Evolutionary conservation across 64 coral and sea anemone species (phyloP).

Genomic region (Montipora cactus): DNA sequence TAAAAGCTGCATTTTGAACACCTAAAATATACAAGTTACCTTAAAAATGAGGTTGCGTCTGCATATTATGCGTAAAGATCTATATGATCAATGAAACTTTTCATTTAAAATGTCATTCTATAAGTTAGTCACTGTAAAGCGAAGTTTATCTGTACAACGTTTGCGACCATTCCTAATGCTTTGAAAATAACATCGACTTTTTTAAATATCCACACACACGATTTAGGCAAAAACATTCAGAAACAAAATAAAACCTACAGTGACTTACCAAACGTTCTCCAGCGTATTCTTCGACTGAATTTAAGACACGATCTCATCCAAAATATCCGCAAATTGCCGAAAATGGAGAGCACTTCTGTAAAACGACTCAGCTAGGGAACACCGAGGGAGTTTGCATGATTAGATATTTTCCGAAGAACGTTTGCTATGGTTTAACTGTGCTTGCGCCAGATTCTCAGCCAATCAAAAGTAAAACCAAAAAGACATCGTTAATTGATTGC

Average conservation of each 20-base stretch:
- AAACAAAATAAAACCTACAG: neutral
- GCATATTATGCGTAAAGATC: neutral
- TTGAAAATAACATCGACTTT: neutral
- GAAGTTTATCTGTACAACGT: slow-evolving; percentile 32
- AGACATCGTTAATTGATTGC: too few relatives aligned
- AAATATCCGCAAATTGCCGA: neutral
- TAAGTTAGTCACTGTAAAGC: neutral
- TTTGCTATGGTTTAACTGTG: too few relatives aligned
- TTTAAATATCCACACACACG: slow-evolving; percentile 7
- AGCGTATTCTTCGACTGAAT: neutral
- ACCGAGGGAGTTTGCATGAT: too few relatives aligned
- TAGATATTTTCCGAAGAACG: too few relatives aligned
- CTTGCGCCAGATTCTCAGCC: too few relatives aligned
- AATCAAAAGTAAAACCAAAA: too few relatives aligned
- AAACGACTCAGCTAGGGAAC: too few relatives aligned
- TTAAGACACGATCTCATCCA: neutral
- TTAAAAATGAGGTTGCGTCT: neutral
- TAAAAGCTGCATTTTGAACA: neutral
- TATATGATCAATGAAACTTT: neutral
- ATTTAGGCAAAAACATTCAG: neutral
- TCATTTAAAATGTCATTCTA: neutral
- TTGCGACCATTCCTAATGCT: neutral
- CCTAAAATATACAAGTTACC: neutral
- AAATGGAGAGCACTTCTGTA: neutral
- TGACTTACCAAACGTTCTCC: neutral